phyloP scores from a whole-genome alignment of 2,113 vertebrate species.

The Romanogobio albipinnatus region DNA sequence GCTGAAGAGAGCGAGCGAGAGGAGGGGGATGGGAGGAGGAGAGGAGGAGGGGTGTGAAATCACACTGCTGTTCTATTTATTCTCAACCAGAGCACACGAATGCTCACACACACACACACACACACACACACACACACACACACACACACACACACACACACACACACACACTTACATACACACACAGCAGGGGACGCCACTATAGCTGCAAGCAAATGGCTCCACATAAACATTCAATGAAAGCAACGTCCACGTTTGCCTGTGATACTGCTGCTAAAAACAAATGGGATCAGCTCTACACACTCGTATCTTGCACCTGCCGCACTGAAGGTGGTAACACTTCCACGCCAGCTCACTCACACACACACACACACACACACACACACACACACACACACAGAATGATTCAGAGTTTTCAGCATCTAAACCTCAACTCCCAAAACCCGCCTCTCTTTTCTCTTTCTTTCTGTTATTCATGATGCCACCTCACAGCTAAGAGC shows the following conservation, averaged over 20 bases:
- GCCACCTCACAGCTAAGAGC: not conserved
- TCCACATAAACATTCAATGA: conserved; percentile 53
- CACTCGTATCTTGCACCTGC: conserved; percentile 69
- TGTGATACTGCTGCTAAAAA: conserved; percentile 44
- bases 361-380: conserved; percentile 27
- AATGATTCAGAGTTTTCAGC: not conserved
- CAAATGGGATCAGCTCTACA: conserved; percentile 47
- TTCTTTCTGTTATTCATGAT: not conserved
- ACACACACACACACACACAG: conserved; percentile 14
- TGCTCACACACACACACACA: conserved; percentile 53
- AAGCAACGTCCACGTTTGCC: conserved; percentile 31
- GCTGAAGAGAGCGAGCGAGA: conserved; percentile 3
- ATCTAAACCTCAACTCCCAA: conserved; percentile 40
- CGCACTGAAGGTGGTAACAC: conserved; percentile 74
- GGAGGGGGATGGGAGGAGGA: conserved; percentile 28
- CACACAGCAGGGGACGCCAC: conserved; percentile 51
- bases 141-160: conserved; percentile 55
- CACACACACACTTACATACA: conserved; percentile 50
- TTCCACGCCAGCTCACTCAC: conserved; percentile 68
- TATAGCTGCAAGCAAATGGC: conserved; percentile 56
- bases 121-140: conserved; percentile 49
- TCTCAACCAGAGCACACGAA: conserved; percentile 55
- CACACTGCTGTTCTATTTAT: conserved; percentile 63
- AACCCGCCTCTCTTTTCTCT: conserved; percentile 3
- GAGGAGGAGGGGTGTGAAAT: conserved; percentile 55